These are phyloP conservation scores for Phalangium opilio DNA, from an alignment of 2,888 invertebrate species.

Conservation along the genomic window DNA sequence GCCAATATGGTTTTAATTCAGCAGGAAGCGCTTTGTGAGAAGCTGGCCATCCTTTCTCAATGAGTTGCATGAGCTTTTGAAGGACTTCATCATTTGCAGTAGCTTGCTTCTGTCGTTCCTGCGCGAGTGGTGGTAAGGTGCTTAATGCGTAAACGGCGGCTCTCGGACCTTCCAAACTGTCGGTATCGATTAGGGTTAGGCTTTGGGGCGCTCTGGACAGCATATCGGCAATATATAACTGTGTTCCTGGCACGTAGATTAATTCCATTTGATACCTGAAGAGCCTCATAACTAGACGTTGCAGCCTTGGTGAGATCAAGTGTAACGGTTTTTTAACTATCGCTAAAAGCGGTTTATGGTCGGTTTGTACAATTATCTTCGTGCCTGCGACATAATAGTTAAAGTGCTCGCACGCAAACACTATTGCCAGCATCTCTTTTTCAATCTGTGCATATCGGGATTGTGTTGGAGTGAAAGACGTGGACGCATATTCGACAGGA, in stretches of 20 bases:
- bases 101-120: background rate
- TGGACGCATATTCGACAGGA: slow-evolving; percentile 27
- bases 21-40: too few relatives aligned
- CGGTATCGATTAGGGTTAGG: background rate
- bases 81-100: background rate
- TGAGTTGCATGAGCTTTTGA: background rate
- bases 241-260: slow-evolving; percentile 12
- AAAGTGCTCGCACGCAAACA: too few relatives aligned
- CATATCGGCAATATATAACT: slow-evolving; percentile 18
- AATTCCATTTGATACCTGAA: slow-evolving; percentile 2
- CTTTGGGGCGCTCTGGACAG: slow-evolving; percentile 14
- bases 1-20: too few relatives aligned
- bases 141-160: background rate
- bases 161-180: background rate
- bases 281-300: slow-evolving; percentile 25
- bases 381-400: slow-evolving; percentile 2
- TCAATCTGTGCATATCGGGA: slow-evolving; percentile 29
- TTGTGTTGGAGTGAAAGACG: slow-evolving; percentile 25
- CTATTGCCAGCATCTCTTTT: slow-evolving; percentile 22
- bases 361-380: too few relatives aligned
- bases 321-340: slow-evolving; percentile 27
- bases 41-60: slow-evolving; percentile 6
- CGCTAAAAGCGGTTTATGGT: too few relatives aligned
- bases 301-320: slow-evolving; percentile 27
- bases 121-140: background rate